Conservation (phyloP, 2,888 invertebrate genomes). For the Anthrax anthrax region DNA sequence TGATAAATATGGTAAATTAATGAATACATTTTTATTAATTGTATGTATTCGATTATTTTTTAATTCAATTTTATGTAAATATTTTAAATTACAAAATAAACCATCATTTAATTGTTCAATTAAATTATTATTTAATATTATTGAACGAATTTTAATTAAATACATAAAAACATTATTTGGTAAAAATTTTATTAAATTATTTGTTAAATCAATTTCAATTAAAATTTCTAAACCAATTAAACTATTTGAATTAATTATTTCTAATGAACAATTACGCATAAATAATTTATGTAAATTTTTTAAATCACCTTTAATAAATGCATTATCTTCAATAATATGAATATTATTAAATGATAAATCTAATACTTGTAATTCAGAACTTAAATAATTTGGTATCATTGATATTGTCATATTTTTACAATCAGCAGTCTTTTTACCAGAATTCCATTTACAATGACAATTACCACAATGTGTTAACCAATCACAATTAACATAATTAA, state of each 20-base stretch:
- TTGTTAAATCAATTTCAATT: conserved; percentile 67
- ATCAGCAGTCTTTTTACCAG: conserved; percentile 69
- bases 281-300: conserved; percentile 68
- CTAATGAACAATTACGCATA: conserved; percentile 55
- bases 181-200: conserved; percentile 49
- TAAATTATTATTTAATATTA: conserved; percentile 59
- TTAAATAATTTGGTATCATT: conserved; percentile 56
- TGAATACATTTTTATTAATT: conserved; percentile 55
- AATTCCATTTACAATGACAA: conserved; percentile 74
- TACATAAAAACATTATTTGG: conserved; percentile 55
- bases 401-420: conserved; percentile 53
- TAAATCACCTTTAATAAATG: conserved; percentile 52
- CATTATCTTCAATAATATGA: conserved; percentile 46
- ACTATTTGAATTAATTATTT: conserved; percentile 52
- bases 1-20: conserved; percentile 51
- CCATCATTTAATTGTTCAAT: conserved; percentile 55
- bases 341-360: conserved; percentile 57
- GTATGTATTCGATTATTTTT: conserved; percentile 57
- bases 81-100: conserved; percentile 57
- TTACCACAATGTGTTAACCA: conserved; percentile 30
- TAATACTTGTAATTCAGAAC: conserved; percentile 53
- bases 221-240: conserved; percentile 60
- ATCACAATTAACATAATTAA: conserved; percentile 18
- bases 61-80: conserved; percentile 60
- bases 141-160: conserved; percentile 52